Evolutionary conservation across 1,140 invertebrate species (phyloP), one percentile per base, ranked within the genome.

Genomic region (Acromyrmex charruanus): DNA sequence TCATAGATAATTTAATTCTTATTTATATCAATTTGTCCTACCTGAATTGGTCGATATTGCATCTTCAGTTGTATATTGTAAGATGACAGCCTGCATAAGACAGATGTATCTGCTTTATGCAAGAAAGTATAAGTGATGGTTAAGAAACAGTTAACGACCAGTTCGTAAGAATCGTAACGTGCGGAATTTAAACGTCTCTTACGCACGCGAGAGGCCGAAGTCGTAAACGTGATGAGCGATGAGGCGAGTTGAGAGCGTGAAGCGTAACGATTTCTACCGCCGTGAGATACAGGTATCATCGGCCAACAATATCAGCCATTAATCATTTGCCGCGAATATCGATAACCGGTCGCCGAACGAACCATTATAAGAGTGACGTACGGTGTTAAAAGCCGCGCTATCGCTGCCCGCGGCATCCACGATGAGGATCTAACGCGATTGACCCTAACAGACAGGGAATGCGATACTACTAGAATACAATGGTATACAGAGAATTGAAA

Each of bases 401-500:
- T n/a, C 28, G n/a, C 10, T 7, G 77, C 79, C 55, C 55, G 80
- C 55, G 69, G 55, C 80, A 74, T 74, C 18, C 39, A 21, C 58
- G 53, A 63, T 55, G 39, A 63, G 25, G 25, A 84, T 61, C 25
- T 21, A 14, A 59, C 68, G 39, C 16, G 53, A 63, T 75, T 59
- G 55, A 69, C 31, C 51, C 35, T 51, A 81, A 25, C 31, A 31
- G 25, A 69, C 25, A 31, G 69, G 49, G 28, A 81, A 69, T 58
- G 31, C 31, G 10, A 81, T 49, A 21, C 18, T 61, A 51, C 74
- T 74, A 21, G 39, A 84, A 74, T 84, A 84, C 69, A 84, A 84
- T 84, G 16, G 69, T 51, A 58, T n/a, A 58, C 39, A 14, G 6
- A 14, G 31, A 61, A 75, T 74, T 84, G 25, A 61, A 49, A 61